Percentiles rank a stretch among this genome's conserved stretches.
phyloP scores from a whole-genome alignment of 2,888 invertebrate genomes.

The Dichetophora obliterata region DNA sequence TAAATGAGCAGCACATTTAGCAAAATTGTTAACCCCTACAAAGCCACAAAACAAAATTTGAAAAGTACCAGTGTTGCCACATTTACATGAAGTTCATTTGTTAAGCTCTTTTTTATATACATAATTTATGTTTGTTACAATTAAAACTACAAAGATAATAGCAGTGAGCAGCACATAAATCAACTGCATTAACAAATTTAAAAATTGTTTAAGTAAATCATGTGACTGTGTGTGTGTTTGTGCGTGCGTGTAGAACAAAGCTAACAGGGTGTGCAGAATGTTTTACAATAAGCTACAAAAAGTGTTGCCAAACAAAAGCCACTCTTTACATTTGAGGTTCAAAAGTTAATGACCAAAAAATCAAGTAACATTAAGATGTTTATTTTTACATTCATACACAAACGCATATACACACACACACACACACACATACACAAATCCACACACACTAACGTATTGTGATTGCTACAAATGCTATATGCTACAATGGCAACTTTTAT shows the following conservation, averaged over 20 bases:
- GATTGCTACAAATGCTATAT: not conserved
- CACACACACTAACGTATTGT: not conserved
- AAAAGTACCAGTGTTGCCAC: not conserved
- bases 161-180: not conserved
- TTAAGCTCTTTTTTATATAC: not conserved
- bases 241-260: not conserved
- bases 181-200: not conserved
- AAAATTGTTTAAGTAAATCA: not conserved
- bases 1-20: not conserved
- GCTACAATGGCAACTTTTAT: not conserved
- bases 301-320: not conserved
- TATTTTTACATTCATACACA: not conserved
- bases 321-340: not conserved
- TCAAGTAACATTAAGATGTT: not conserved
- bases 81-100: not conserved
- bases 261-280: not conserved
- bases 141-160: not conserved
- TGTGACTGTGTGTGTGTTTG: no score
- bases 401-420: not conserved
- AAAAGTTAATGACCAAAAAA: slow-evolving; percentile 12
- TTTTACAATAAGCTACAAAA: not conserved
- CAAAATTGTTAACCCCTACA: not conserved
- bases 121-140: no score
- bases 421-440: not conserved
- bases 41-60: not conserved